Evolutionary conservation across 2,888 invertebrate genomes (phyloP), one percentile per base, ranked within the genome.

Genomic region (Carpatolechia fugitivella): DNA sequence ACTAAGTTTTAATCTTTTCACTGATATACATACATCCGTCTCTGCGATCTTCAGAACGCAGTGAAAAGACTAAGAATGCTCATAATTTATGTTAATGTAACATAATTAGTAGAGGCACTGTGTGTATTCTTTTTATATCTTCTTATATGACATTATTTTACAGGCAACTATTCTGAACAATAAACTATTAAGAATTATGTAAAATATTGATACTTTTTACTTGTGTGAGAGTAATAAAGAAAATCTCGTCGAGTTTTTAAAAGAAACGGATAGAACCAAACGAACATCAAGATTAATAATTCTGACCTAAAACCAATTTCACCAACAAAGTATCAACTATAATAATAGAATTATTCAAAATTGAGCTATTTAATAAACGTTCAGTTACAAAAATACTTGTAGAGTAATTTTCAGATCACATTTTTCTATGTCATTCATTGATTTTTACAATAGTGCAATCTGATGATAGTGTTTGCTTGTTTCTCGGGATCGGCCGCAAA

Each of bases 91-190:
- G 90, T 90, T 90, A 90, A 91, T 88, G 88, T 91, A 91, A 91
- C 90, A 91, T 90, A 90, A 90, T 86, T 88, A 84, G 86, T 56
- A 90, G 90, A 91, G 91, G 91, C 91, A 91, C 91, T 91, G 90
- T 89, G 91, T 91, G 91, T 91, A 82, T 86, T 87, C 85, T 76
- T 68, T 83, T 79, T 85, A 86, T 83, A 81, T 71, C 74, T 66
- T 72, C 74, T 78, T 80, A 79, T 78, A 73, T 77, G 76, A 80
- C 74, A 82, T 75, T 75, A 70, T 77, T 78, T 81, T 85, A 85
- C 83, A 84, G 76, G 74, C 76, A 74, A 72, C 64, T 69, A 70
- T 76, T 72, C 70, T 68, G 72, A 80, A 76, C 70, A 64, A 69
- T 68, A 69, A 67, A 70, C 69, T 69, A 66, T 70, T 69, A 66